Base-by-base conservation (phyloP, 2,888 invertebrate species). In the Erebia ligea region DNA sequence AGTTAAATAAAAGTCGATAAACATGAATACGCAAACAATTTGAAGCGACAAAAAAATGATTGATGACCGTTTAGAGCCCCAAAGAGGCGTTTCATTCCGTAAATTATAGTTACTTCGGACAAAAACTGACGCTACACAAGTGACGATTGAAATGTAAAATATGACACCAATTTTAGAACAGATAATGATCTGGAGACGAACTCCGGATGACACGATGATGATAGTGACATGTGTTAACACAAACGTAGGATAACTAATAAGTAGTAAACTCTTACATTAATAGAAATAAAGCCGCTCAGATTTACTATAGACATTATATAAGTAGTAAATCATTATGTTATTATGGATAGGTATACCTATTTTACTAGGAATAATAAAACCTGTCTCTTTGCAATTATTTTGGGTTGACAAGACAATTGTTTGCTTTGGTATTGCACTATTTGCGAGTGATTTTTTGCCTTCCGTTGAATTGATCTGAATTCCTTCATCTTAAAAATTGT, bases 41-140 rank as follows among this genome's bases (percentile, higher is more conserved):
- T 59, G 19, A 56, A 58, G 68, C 42, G 21, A 73, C 72, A 76
- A 76, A 76, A 76, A 75, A 74, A 71, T 77, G 76, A 77, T 77
- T 75, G 76, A 77, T 77, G 73, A 57, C 50, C 45, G 34, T 50
- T 52, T 42, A 42, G 42, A 69, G 68, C 63, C 56, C n/a, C n/a
- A 13, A 17, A 69, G 68, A 67, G 62, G 69, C 72, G 71, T 69
- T 57, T 45, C 59, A 66, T 56, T 48, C 65, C 25, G 58, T 73
- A 71, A 76, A 75, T 73, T 75, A 73, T 70, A 66, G 57, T 52
- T 63, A 48, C 25, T 67, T 59, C 25, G 25, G 11, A 50, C 17
- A 70, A 65, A 50, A 54, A 50, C 66, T 13, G 59, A 42, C 54
- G 56, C 62, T 57, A 61, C 64, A 15, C n/a, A 19, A 9, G 17